These are phyloP conservation scores for Lemur catta DNA, from an alignment of 2,797 vertebrate species.

Conservation along the genomic window DNA sequence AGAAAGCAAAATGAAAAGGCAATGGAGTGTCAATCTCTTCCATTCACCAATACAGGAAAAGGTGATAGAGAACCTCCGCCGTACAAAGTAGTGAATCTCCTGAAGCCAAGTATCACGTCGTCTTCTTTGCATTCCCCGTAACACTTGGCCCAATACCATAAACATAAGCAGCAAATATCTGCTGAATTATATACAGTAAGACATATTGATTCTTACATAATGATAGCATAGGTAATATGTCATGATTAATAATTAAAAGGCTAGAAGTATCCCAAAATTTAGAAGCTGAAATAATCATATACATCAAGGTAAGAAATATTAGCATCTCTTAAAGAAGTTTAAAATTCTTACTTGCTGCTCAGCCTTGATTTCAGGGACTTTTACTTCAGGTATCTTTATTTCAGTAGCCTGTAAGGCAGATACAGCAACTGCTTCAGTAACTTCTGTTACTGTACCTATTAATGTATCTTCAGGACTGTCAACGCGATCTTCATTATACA, in stretches of 20 bases:
- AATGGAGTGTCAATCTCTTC: neutral
- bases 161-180: neutral
- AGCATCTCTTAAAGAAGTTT: neutral
- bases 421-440: constrained; percentile 2
- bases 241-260: neutral
- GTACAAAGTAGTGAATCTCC: neutral
- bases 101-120: neutral
- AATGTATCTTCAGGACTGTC: neutral
- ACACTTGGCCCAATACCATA: neutral
- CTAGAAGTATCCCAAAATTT: constrained; percentile 1
- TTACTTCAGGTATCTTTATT: constrained; percentile 50
- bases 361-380: constrained; percentile 59
- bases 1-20: neutral
- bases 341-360: constrained; percentile 79
- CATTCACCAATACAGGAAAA: neutral
- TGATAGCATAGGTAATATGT: neutral
- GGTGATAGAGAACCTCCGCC: neutral
- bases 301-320: neutral
- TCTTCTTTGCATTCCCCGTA: neutral
- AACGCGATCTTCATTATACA: constrained; percentile 67
- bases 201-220: neutral
- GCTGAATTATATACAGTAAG: neutral
- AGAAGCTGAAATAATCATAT: neutral
- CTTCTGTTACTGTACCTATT: constrained; percentile 40
- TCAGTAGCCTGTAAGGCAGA: constrained; percentile 63